Evolutionary conservation across 2,113 vertebrate genomes (phyloP), one percentile per base, ranked within the genome.

Genomic region (Clarias gariepinus): DNA sequence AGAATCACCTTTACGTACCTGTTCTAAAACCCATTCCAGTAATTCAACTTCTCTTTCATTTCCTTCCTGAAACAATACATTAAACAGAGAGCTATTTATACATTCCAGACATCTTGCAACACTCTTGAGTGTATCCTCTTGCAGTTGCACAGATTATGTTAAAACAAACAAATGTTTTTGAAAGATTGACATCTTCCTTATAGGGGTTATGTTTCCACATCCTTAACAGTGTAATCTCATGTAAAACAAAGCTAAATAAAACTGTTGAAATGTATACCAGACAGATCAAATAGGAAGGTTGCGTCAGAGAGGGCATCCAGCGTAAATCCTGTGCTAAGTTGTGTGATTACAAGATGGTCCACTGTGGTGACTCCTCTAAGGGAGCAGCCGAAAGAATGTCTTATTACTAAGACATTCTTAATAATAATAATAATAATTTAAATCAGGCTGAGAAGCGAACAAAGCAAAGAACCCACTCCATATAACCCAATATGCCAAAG

Each of bases 21-120:
- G 30, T 58, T 53, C 71, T 13, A 47, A 47, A 8, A 77, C 18
- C 9, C 25, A 77, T 77, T 77, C 58, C 57, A 63, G 25, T 13
- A 64, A 85, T 77, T 41, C 68, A 84, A 47, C 16, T 10, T 12
- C 41, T 52, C 41, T 60, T 63, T 57, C 47, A 73, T 25, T 77
- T 77, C 58, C 41, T 63, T 41, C 33, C 58, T 18, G 77, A 47
- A 47, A 53, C n/a, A 66, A 63, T 9, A 36, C 18, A 57, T 36
- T 78, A 55, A 68, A 79, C 47, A 68, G 19, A 85, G 30, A 64
- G 10, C n/a, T 28, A 78, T 78, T 64, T 30, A 66, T 33, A 85
- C 16, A 52, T 53, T 64, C 5, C n/a, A 23, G 36, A 66, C 23
- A 79, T 79, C 19, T 68, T 79, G 63, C 68, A 66, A 79, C 74